Evolutionary conservation across 2,888 invertebrate species (phyloP).

Genomic region (Caenorhabditis zanzibari): DNA sequence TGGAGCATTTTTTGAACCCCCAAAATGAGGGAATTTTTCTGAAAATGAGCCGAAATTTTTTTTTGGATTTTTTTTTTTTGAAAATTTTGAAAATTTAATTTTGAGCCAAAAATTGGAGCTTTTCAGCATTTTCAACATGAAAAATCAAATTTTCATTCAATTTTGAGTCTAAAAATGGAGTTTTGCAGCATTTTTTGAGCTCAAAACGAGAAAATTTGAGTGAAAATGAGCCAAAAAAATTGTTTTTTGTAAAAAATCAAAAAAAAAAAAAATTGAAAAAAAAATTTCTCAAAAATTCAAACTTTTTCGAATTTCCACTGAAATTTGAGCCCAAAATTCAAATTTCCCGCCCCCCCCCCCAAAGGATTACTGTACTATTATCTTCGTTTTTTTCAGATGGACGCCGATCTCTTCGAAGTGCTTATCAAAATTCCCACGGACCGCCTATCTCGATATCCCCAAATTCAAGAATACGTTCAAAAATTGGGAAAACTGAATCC

Average conservation of each 20-base stretch:
- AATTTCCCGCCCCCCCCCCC: too few species aligned
- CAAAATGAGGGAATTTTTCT: background rate
- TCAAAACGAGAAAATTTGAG: background rate
- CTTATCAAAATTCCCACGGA: slow-evolving; percentile 12
- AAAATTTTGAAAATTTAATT: background rate
- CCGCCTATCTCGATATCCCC: slow-evolving; percentile 18
- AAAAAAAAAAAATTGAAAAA: too few species aligned
- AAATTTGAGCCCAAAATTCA: too few species aligned
- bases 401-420: slow-evolving; percentile 60
- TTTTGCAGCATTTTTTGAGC: background rate
- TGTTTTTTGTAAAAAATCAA: too few species aligned
- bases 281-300: too few species aligned
- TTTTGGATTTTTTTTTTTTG: background rate
- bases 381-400: slow-evolving; percentile 46
- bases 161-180: too few species aligned
- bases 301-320: too few species aligned
- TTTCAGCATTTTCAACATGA: background rate
- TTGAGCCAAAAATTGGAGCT: background rate
- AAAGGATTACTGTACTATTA: too few species aligned
- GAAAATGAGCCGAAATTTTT: background rate
- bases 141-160: background rate
- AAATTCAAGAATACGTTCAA: slow-evolving; percentile 31
- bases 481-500: slow-evolving; percentile 26
- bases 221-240: background rate
- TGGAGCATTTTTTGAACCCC: background rate